A percentile compares a stretch with the other conserved stretches of the same genome.
These are phyloP conservation scores for Drosophila glabriapex DNA, from an alignment of 2,888 invertebrate species.

Conservation along the genomic window DNA sequence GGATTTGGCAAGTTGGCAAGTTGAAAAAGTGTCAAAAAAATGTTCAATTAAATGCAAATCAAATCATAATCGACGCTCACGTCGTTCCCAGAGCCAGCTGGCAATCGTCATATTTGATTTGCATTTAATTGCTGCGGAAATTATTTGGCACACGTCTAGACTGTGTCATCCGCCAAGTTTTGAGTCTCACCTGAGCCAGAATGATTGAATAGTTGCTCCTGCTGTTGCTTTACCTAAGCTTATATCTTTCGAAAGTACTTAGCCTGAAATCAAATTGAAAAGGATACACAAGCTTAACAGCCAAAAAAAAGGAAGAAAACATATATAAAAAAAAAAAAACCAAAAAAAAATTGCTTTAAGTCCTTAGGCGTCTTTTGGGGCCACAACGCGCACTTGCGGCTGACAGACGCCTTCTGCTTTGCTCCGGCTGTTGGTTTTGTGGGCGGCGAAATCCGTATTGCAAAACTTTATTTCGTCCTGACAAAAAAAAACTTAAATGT, in stretches of 20 bases:
- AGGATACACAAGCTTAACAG: constrained; percentile 54
- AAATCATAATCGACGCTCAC: constrained; percentile 38
- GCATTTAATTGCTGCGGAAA: constrained; percentile 62
- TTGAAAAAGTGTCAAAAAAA: constrained; percentile 1
- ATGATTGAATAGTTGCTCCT: constrained; percentile 28
- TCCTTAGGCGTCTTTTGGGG: constrained; percentile 52
- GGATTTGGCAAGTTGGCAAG: background rate
- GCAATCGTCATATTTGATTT: constrained; percentile 51
- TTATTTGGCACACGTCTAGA: constrained; percentile 54
- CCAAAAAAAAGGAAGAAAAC: constrained; percentile 17
- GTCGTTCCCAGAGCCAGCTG: constrained; percentile 19
- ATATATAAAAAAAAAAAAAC: constrained; percentile 16
- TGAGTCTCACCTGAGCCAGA: constrained; percentile 55
- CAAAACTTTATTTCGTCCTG: constrained; percentile 72
- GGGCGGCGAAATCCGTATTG: constrained; percentile 49
- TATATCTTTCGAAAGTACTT: constrained; percentile 63
- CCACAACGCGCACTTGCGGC: constrained; percentile 52
- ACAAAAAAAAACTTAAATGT: constrained; percentile 77
- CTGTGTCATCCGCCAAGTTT: constrained; percentile 32
- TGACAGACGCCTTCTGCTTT: constrained; percentile 39
- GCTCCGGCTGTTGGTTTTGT: constrained; percentile 36
- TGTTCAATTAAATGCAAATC: constrained; percentile 42
- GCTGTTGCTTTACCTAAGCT: constrained; percentile 41
- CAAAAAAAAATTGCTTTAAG: constrained; percentile 46
- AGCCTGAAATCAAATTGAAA: constrained; percentile 61